Conservation (phyloP, 2,113 vertebrate species). For the Panthera leo region DNA sequence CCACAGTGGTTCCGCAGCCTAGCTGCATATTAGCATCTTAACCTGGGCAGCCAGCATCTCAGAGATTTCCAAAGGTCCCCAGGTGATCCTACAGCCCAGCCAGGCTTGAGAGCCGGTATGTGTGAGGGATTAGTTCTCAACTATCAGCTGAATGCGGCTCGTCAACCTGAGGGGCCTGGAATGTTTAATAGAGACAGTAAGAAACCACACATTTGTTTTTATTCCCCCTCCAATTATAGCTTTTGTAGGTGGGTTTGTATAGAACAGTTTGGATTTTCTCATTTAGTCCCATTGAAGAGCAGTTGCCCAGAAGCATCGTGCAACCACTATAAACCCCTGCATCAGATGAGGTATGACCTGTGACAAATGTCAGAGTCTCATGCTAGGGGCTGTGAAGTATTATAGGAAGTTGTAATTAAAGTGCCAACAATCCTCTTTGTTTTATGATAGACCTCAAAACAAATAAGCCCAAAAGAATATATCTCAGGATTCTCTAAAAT, state of each 20-base stretch:
- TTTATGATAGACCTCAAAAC: conserved; percentile 42
- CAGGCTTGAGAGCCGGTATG: not conserved
- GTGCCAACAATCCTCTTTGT: not conserved
- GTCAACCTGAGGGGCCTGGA: not conserved
- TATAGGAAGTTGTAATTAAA: not conserved
- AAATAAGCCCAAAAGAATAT: not conserved
- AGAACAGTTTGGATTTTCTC: not conserved
- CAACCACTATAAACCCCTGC: not conserved
- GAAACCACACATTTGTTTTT: not conserved
- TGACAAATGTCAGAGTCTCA: conserved; percentile 35
- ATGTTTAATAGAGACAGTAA: not conserved
- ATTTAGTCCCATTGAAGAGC: not conserved
- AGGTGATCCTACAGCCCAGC: not conserved
- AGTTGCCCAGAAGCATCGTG: not conserved
- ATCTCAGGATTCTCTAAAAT: conserved; percentile 54
- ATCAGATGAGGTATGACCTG: not conserved
- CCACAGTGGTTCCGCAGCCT: not conserved
- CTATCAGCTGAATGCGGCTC: not conserved
- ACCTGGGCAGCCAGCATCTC: not conserved
- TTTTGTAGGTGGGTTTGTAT: accelerated
- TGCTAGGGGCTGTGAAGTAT: not conserved
- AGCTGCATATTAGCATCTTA: not conserved
- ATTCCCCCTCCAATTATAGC: not conserved
- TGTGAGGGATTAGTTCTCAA: not conserved
- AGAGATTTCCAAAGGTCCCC: not conserved